Base-by-base conservation (phyloP, 2,797 vertebrate genomes). In the Parambassis ranga region DNA sequence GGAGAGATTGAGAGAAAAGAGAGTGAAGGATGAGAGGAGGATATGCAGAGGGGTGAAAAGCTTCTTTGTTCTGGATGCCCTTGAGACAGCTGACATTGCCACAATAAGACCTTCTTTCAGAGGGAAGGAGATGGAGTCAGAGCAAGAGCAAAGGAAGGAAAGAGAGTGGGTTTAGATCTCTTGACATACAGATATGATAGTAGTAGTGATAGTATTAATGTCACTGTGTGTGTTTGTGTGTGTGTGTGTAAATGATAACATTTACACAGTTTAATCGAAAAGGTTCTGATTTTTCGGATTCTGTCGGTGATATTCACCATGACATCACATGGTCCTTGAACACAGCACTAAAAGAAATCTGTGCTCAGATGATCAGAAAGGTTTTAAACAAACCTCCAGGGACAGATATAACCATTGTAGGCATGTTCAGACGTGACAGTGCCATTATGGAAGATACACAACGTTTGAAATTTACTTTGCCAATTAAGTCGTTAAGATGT, bases 51-150 rank as follows among this genome's bases (percentile, higher is more conserved):
- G 83, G 85, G 83, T 91, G 90, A 92, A 91, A 90, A 89, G 87
- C 83, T 22, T 79, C 89, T 92, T 92, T 93, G 91, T 91, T 93
- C 86, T 87, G 81, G 83, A 86, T 84, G 88, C 88, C 89, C 90
- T 91, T 90, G 87, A 92, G 90, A 92, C 91, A 92, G 90, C 90
- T 92, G 91, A 92, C 89, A 90, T 87, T 50, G 76, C 83, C 83
- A 87, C 89, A 91, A 88, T 90, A 83, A 90, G 83, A 87, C 80
- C 83, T 85, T 86, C 81, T 90, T 89, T 90, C 85, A 91, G 74
- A 71, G 69, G 75, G 46, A 79, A 58, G 71, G 71, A 82, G 73
- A 80, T 74, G 10, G 72, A 83, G 71, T 63, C 69, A 41, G 52
- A 81, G 81, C 47, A n/a, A 32, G 55, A 65, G 65, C 52, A 49